A percentile compares a stretch with the other conserved stretches of the same genome.
Conservation (phyloP, 2,113 vertebrate species). For the Brachyhypopomus gauderio region DNA sequence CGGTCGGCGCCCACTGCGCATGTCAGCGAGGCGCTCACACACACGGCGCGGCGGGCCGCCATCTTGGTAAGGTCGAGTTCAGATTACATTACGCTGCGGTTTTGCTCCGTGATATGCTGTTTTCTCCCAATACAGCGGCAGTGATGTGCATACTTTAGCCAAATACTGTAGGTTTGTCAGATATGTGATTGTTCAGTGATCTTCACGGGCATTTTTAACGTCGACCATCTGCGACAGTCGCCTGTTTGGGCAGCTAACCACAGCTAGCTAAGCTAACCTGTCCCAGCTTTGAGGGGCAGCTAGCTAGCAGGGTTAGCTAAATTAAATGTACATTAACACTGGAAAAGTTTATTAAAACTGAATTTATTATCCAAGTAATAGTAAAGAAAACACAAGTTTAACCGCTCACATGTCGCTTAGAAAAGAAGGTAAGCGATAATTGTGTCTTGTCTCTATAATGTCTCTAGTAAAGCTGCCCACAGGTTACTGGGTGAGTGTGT, state of each 20-base stretch:
- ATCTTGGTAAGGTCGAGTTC: conserved; percentile 53
- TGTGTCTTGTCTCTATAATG: background rate
- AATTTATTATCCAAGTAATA: background rate
- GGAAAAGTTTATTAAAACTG: background rate
- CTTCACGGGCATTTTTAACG: background rate
- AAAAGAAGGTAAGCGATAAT: conserved; percentile 49
- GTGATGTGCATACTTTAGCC: background rate
- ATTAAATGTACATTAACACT: background rate
- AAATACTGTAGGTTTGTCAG: background rate
- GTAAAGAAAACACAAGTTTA: background rate
- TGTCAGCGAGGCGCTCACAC: conserved; percentile 10
- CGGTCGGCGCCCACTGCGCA: conserved; percentile 56
- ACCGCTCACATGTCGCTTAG: conserved; percentile 43
- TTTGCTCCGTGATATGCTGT: no score
- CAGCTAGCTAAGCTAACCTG: background rate
- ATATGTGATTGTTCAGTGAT: background rate
- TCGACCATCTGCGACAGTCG: no score
- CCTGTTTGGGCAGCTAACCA: background rate
- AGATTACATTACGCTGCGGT: background rate
- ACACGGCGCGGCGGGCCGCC: background rate
- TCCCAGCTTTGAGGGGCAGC: background rate
- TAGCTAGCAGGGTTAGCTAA: background rate
- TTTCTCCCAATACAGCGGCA: background rate
- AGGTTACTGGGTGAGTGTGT: no score
- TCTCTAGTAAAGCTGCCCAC: background rate